A percentile compares a stretch with the other conserved stretches of the same genome.
Conservation (phyloP, 2,113 vertebrate genomes). For the Mesocricetus auratus region DNA sequence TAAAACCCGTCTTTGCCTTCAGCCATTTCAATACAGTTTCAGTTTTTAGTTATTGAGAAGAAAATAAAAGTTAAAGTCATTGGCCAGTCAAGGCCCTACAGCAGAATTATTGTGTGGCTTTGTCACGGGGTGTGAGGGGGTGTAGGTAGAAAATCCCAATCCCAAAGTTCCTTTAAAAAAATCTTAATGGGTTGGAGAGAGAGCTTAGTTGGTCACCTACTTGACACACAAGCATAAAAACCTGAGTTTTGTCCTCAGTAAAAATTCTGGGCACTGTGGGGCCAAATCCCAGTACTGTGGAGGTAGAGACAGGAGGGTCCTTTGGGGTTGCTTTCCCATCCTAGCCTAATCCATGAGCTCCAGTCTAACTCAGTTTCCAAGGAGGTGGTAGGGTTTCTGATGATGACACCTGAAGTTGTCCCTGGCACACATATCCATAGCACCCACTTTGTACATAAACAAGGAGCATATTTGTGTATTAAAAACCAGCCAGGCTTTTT, state of each 20-base stretch:
- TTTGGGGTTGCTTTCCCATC: neutral
- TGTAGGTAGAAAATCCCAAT: neutral
- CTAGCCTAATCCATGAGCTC: no score
- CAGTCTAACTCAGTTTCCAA: neutral
- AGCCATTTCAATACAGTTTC: neutral
- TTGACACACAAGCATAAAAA: neutral
- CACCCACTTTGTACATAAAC: neutral
- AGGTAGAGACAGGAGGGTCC: neutral
- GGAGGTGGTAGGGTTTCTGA: neutral
- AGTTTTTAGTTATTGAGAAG: neutral
- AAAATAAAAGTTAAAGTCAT: constrained; percentile 38
- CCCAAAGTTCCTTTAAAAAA: neutral
- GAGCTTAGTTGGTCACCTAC: neutral
- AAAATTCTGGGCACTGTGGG: neutral
- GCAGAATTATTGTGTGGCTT: neutral
- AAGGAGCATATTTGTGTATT: neutral
- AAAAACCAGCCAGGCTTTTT: neutral
- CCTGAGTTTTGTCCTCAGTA: neutral
- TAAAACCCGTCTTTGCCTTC: neutral
- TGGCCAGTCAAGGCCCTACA: constrained; percentile 18
- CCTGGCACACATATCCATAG: neutral
- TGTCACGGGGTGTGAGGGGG: no score
- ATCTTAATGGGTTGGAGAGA: neutral
- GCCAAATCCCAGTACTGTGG: neutral
- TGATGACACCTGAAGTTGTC: neutral